A percentile compares a stretch with the other conserved stretches of the same genome.
Evolutionary conservation across 2,797 vertebrate genomes (phyloP).

Genomic region (Chiloscyllium punctatum): DNA sequence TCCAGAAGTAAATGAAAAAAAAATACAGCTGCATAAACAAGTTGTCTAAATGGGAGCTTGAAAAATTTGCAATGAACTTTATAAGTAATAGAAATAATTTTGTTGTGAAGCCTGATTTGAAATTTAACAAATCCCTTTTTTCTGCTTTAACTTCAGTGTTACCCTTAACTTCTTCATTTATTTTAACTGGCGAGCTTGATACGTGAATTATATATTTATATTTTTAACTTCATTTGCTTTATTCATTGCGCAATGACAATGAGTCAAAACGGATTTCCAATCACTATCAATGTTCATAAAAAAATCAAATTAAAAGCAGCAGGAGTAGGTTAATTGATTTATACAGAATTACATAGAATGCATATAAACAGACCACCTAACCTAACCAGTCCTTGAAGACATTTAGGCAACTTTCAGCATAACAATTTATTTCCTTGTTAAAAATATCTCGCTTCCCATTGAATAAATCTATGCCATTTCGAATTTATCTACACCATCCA

Average conservation of each 20-base stretch:
- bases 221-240: background rate
- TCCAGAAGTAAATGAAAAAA: too few relatives aligned
- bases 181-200: background rate
- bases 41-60: background rate
- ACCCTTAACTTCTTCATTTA: background rate
- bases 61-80: background rate
- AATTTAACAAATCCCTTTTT: background rate
- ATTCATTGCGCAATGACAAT: background rate
- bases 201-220: background rate
- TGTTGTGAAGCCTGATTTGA: background rate
- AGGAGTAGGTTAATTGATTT: background rate
- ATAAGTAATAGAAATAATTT: background rate
- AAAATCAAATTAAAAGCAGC: background rate
- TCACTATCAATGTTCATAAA: background rate
- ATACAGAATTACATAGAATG: background rate
- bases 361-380: background rate
- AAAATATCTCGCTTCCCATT: background rate
- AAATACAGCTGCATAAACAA: background rate
- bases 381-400: background rate
- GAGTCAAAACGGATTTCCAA: background rate
- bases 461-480: background rate
- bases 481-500: background rate
- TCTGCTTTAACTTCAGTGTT: background rate
- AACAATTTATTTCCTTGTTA: background rate
- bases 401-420: background rate